These are phyloP conservation scores for Drosophila tsacasi DNA, from an alignment of 1,140 invertebrate genomes.

Conservation along the genomic window DNA sequence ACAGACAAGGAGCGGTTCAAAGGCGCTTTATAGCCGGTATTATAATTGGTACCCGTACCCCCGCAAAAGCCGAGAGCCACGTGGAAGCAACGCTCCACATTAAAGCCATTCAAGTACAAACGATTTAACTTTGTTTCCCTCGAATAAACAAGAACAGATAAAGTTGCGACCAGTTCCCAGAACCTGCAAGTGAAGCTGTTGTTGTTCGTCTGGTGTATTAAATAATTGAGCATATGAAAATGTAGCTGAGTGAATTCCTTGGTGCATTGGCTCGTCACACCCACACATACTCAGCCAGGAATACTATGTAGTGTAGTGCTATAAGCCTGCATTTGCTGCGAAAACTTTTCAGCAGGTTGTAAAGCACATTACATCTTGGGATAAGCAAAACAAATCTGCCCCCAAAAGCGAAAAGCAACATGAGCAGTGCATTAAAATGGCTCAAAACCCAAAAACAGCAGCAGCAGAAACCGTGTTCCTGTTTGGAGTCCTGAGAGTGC, in stretches of 20 bases:
- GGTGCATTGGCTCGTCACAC: slow-evolving; percentile 50
- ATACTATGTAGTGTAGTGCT: slow-evolving; percentile 8
- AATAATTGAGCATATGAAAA: slow-evolving; percentile 79
- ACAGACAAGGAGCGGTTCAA: slow-evolving; percentile 72
- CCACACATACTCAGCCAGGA: slow-evolving; percentile 5
- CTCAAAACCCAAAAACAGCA: slow-evolving; percentile 18
- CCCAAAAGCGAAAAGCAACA: slow-evolving; percentile 30
- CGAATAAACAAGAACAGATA: slow-evolving; percentile 26
- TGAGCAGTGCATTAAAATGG: slow-evolving; percentile 62
- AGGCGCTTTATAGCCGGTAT: slow-evolving; percentile 61
- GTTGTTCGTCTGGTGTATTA: slow-evolving; percentile 55
- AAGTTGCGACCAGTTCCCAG: slow-evolving; percentile 8
- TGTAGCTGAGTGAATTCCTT: slow-evolving; percentile 70
- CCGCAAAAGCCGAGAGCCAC: neutral
- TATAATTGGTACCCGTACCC: slow-evolving; percentile 63
- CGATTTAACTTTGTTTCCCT: slow-evolving; percentile 24
- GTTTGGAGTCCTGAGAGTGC: slow-evolving; percentile 31
- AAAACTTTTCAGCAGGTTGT: slow-evolving; percentile 73
- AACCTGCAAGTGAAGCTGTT: slow-evolving; percentile 41
- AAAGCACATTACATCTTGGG: slow-evolving; percentile 73
- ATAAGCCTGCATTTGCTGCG: slow-evolving; percentile 57
- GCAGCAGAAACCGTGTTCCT: slow-evolving; percentile 29
- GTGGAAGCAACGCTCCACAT: slow-evolving; percentile 15
- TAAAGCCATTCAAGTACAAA: slow-evolving; percentile 59
- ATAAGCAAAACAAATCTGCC: slow-evolving; percentile 78